phyloP scores from a whole-genome alignment of 2,888 invertebrate species.

The Tryphoninae sp. region DNA sequence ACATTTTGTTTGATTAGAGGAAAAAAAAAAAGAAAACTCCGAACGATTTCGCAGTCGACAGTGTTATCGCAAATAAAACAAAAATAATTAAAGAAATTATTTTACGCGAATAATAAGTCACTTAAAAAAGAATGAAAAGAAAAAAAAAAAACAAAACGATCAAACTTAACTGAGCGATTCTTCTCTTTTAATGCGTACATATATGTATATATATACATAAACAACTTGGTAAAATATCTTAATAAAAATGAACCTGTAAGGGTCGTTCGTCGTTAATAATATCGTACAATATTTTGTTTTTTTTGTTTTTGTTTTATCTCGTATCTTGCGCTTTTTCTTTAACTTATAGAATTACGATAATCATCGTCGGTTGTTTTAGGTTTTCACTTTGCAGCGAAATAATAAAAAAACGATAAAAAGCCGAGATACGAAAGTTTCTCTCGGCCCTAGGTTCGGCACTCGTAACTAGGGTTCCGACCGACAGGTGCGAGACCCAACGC shows the following conservation, averaged over 20 bases:
- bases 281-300: slow-evolving; percentile 37
- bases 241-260: slow-evolving; percentile 45
- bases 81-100: slow-evolving; percentile 57
- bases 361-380: no score
- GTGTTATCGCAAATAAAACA: slow-evolving; percentile 47
- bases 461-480: slow-evolving; percentile 81
- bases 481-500: slow-evolving; percentile 77
- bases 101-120: slow-evolving; percentile 48
- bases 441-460: slow-evolving; percentile 81
- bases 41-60: slow-evolving; percentile 43
- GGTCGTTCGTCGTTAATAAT: slow-evolving; percentile 56
- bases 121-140: slow-evolving; percentile 34
- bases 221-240: slow-evolving; percentile 48
- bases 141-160: slow-evolving; percentile 53
- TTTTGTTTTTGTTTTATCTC: slow-evolving; percentile 14
- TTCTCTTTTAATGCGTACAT: slow-evolving; percentile 42
- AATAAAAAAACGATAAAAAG: slow-evolving; percentile 58
- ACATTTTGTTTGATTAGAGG: not conserved
- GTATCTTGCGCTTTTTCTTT: slow-evolving; percentile 1
- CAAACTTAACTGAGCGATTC: slow-evolving; percentile 63
- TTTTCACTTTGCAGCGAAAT: slow-evolving; percentile 18
- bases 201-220: slow-evolving; percentile 45
- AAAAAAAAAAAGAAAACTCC: slow-evolving; percentile 35
- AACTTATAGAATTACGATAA: not conserved
- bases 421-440: slow-evolving; percentile 73